These are phyloP conservation scores for Phyllostomus hastatus DNA, from an alignment of 2,113 vertebrate genomes.

Conservation along the genomic window DNA sequence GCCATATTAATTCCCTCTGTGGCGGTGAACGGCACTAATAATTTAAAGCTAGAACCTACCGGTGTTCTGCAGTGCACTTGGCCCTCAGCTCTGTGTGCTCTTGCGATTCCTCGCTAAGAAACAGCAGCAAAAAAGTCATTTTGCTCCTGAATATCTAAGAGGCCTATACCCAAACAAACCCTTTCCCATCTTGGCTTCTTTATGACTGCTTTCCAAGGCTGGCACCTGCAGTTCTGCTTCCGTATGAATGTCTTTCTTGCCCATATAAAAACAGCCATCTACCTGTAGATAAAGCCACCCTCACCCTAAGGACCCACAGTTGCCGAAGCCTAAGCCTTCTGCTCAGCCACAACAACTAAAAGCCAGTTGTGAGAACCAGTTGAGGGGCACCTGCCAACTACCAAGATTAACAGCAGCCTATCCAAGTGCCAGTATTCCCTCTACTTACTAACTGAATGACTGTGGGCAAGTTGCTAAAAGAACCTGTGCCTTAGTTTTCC, in stretches of 20 bases:
- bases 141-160: not conserved
- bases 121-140: not conserved
- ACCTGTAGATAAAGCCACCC: not conserved
- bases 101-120: not conserved
- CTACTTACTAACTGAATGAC: not conserved
- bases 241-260: not conserved
- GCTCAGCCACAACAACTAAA: not conserved
- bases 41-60: not conserved
- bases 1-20: not conserved
- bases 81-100: not conserved
- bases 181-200: not conserved
- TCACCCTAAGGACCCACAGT: not conserved
- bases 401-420: not conserved
- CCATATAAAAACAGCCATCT: not conserved
- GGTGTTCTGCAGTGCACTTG: fast-evolving
- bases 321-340: not conserved
- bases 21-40: not conserved
- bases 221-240: not conserved
- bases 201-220: not conserved
- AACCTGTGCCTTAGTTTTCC: not conserved
- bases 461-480: not conserved
- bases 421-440: not conserved
- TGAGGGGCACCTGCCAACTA: not conserved
- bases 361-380: not conserved
- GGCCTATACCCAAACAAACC: not conserved